Conservation (phyloP, 2,113 vertebrate genomes). For the Pygoscelis antarcticus region DNA sequence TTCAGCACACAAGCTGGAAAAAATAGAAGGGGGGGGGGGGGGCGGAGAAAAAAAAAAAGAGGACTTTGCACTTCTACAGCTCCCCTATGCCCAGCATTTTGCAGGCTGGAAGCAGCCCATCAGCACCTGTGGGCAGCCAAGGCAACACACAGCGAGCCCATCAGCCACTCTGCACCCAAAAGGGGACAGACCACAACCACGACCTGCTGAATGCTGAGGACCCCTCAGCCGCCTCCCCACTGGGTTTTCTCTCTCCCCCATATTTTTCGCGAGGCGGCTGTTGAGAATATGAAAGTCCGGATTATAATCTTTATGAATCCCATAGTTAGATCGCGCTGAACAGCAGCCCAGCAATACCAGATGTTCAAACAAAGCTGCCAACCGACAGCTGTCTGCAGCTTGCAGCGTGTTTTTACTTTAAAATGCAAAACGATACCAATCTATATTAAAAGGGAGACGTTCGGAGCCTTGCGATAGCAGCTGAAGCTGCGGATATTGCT, state of each 20-base stretch:
- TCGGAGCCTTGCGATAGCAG: constrained; percentile 40
- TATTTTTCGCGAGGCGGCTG: constrained; percentile 36
- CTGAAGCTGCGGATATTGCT: constrained; percentile 34
- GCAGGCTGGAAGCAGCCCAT: not conserved
- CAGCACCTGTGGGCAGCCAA: not conserved
- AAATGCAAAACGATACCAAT: constrained; percentile 66
- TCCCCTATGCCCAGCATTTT: not conserved
- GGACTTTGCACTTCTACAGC: not conserved
- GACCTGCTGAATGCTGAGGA: not conserved
- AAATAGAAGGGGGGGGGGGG: not conserved
- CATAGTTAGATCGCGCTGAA: constrained; percentile 66
- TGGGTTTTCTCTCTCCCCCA: not conserved
- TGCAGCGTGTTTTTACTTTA: constrained; percentile 72
- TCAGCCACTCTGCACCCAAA: not conserved
- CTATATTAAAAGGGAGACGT: constrained; percentile 61
- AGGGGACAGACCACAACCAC: not conserved
- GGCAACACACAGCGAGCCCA: rapidly evolving
- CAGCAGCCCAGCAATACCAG: constrained; percentile 75
- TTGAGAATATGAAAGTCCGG: constrained; percentile 70
- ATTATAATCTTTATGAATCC: constrained; percentile 78
- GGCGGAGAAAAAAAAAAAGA: not conserved
- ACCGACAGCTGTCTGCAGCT: constrained; percentile 75
- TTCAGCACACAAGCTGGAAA: not conserved
- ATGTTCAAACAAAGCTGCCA: constrained; percentile 78
- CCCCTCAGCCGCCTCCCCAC: not conserved